Evolutionary conservation across 2,113 vertebrate genomes (phyloP).

Genomic region (Neoarius graeffei): DNA sequence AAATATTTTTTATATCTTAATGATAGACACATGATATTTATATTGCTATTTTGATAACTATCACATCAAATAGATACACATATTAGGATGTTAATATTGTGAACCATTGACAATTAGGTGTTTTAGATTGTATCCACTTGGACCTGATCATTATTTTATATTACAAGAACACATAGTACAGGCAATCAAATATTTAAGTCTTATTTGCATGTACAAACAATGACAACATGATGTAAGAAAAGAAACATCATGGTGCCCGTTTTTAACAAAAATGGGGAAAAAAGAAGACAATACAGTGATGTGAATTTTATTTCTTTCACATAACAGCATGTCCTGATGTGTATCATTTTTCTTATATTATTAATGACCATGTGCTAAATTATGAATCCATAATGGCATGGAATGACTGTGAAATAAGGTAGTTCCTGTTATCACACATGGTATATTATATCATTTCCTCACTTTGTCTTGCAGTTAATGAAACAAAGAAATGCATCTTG

Average conservation of each 20-base stretch:
- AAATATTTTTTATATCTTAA: slow-evolving; percentile 1
- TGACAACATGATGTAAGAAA: background rate
- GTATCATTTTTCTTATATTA: background rate
- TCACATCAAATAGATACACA: background rate
- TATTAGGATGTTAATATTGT: background rate
- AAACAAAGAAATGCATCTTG: background rate
- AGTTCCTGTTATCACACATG: background rate
- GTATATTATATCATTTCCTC: background rate
- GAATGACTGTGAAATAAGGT: background rate
- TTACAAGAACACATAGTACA: background rate
- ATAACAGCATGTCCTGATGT: background rate
- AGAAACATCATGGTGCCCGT: background rate
- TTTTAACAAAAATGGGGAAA: background rate
- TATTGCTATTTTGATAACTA: background rate
- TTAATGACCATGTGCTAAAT: background rate
- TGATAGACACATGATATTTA: background rate
- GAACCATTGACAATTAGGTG: background rate
- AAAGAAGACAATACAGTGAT: background rate
- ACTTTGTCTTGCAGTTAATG: background rate
- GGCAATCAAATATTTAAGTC: background rate
- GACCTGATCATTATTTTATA: background rate
- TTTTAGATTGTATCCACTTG: background rate
- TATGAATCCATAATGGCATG: background rate
- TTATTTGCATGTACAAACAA: background rate
- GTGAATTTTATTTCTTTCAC: background rate